Conservation (phyloP, 2,113 vertebrate genomes). For the Silurus glanis region DNA sequence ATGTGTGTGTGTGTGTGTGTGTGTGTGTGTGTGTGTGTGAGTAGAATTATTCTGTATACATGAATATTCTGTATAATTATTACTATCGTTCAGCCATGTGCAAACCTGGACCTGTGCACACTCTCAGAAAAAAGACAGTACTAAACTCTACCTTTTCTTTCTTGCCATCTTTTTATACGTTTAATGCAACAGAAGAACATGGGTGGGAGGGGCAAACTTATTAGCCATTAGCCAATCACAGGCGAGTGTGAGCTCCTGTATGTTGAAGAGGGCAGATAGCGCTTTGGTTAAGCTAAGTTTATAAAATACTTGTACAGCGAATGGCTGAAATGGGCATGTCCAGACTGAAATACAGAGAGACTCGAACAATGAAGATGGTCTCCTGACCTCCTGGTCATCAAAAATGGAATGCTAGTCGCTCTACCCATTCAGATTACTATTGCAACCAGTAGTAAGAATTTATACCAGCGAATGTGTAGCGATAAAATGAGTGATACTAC, state of each 20-base stretch:
- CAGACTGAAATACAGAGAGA: no score
- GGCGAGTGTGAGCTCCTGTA: not conserved
- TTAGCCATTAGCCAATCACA: not conserved
- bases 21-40: constrained; percentile 19
- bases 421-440: no score
- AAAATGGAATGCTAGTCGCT: no score
- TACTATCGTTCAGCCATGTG: constrained; percentile 43
- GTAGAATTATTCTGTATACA: not conserved
- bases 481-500: no score
- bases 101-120: constrained; percentile 36
- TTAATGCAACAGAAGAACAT: not conserved
- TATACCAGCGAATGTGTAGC: no score
- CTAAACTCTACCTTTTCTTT: not conserved
- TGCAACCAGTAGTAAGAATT: no score
- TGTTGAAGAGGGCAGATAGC: not conserved
- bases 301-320: no score
- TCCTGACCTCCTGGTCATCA: no score
- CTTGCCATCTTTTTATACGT: not conserved
- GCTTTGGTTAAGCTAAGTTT: not conserved
- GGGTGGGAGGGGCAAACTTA: not conserved
- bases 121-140: not conserved
- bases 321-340: no score
- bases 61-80: constrained; percentile 22
- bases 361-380: no score
- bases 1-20: not conserved